These are phyloP conservation scores for Polietes domitor DNA, from an alignment of 2,888 invertebrate genomes.

Conservation along the genomic window DNA sequence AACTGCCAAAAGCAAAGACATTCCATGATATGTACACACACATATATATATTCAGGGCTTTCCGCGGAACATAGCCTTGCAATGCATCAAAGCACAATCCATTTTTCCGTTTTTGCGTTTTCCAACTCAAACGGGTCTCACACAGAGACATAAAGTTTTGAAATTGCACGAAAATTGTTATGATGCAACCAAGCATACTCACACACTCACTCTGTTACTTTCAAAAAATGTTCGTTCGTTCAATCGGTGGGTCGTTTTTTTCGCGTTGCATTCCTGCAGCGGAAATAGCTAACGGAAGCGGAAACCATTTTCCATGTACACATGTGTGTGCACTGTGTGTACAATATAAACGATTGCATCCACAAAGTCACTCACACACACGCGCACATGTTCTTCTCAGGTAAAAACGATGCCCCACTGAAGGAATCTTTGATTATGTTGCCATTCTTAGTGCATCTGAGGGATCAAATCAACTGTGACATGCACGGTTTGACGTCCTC, in stretches of 20 bases:
- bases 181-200: conserved; percentile 1
- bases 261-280: conserved; percentile 32
- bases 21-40: conserved; percentile 10
- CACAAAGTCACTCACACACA: background rate
- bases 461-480: background rate
- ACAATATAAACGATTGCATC: too few species aligned
- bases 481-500: background rate
- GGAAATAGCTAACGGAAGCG: conserved; percentile 41
- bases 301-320: background rate
- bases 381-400: conserved; percentile 27
- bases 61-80: background rate
- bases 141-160: conserved; percentile 17
- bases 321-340: conserved; percentile 8
- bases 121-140: background rate
- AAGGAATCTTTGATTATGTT: conserved; percentile 22
- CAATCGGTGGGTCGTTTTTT: conserved; percentile 12
- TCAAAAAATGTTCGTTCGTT: conserved; percentile 14
- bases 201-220: background rate
- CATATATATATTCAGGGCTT: conserved; percentile 7
- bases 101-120: conserved; percentile 22
- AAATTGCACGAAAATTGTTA: conserved; percentile 29
- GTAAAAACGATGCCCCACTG: conserved; percentile 10
- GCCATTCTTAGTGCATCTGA: background rate
- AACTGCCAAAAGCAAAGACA: conserved; percentile 26
- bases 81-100: conserved; percentile 21